Percentiles rank a stretch among this genome's conserved stretches.
These are phyloP conservation scores for Centruroides vittatus DNA, from an alignment of 1,140 invertebrate genomes.

Conservation along the genomic window DNA sequence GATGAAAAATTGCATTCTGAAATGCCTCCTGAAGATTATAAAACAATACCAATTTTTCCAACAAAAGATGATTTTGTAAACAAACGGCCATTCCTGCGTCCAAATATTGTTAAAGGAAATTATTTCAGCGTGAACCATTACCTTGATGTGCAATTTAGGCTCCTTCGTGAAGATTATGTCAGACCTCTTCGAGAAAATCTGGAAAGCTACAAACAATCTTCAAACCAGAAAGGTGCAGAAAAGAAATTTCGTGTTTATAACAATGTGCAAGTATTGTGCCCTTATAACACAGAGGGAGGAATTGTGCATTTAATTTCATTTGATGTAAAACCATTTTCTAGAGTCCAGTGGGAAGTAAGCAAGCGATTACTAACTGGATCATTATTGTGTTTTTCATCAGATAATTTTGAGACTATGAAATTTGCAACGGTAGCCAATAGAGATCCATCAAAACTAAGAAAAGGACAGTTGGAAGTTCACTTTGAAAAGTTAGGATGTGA, in stretches of 20 bases:
- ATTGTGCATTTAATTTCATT: constrained; percentile 1
- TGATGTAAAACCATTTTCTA: neutral
- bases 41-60: constrained; percentile 13
- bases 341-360: constrained; percentile 20
- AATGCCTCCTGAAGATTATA: constrained; percentile 12
- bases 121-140: constrained; percentile 52
- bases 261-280: neutral
- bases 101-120: constrained; percentile 41
- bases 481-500: constrained; percentile 6
- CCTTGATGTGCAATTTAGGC: constrained; percentile 56
- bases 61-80: constrained; percentile 7
- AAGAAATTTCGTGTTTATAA: neutral
- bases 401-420: constrained; percentile 48
- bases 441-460: constrained; percentile 28
- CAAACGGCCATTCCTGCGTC: constrained; percentile 32
- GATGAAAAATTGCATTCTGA: neutral
- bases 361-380: constrained; percentile 50
- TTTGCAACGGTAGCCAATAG: constrained; percentile 49
- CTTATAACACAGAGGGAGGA: neutral
- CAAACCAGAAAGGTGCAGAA: neutral
- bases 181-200: constrained; percentile 27
- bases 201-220: neutral
- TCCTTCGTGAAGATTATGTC: constrained; percentile 52
- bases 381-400: constrained; percentile 49
- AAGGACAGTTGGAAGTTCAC: constrained; percentile 24